Evolutionary conservation across 2,113 vertebrate genomes (phyloP).

Genomic region (Stercorarius parasiticus): DNA sequence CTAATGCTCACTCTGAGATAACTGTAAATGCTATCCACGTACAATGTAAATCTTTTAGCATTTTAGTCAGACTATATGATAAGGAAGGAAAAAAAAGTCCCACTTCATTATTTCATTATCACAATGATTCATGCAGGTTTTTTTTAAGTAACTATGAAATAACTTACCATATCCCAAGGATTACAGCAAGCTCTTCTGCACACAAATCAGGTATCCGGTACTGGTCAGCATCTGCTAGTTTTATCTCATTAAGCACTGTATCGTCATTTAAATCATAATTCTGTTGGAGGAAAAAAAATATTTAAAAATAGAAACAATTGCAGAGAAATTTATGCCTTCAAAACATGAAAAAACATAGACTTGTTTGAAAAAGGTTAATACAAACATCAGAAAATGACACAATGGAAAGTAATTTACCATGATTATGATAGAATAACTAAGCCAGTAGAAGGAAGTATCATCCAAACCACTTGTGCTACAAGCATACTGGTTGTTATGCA

Average conservation of each 20-base stretch:
- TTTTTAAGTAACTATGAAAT: neutral
- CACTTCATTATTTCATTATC: neutral
- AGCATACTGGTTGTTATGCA: neutral
- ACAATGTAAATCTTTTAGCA: neutral
- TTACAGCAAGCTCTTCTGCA: conserved; percentile 92
- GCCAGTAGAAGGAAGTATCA: neutral
- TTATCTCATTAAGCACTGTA: conserved; percentile 87
- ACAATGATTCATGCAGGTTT: neutral
- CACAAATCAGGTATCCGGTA: conserved; percentile 85
- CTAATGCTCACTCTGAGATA: neutral
- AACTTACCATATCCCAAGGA: conserved; percentile 91
- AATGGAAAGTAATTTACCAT: neutral
- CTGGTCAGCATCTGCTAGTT: conserved; percentile 82
- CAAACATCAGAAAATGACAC: neutral
- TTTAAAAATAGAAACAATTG: neutral
- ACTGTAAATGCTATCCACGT: neutral
- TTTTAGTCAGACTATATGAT: neutral
- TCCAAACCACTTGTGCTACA: neutral
- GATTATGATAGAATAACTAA: neutral
- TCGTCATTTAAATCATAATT: conserved; percentile 89
- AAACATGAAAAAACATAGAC: neutral
- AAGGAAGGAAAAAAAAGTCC: neutral
- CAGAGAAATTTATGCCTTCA: neutral
- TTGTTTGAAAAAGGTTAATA: neutral
- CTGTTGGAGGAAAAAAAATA: conserved; percentile 65